Conservation (phyloP, 1,140 invertebrate species). For the Platyura marginata region DNA sequence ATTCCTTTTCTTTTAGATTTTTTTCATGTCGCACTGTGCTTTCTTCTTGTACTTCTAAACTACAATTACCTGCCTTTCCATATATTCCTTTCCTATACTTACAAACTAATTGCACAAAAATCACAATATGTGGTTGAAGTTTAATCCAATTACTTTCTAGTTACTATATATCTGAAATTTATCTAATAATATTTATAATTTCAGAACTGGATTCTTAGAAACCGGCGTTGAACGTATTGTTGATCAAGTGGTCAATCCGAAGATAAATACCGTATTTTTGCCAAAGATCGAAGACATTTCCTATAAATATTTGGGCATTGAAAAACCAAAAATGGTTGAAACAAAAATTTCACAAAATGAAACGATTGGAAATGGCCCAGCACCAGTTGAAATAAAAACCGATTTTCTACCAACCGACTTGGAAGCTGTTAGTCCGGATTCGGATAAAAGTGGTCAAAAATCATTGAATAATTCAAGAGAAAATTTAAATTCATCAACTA, state of each 20-base stretch:
- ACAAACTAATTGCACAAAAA: background rate
- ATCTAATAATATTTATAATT: constrained; percentile 11
- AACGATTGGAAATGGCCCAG: no score
- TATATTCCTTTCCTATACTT: background rate
- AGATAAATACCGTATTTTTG: constrained; percentile 69
- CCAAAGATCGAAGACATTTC: constrained; percentile 81
- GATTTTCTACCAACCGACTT: constrained; percentile 52
- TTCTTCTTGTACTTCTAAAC: no score
- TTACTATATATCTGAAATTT: no score
- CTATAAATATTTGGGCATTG: constrained; percentile 70
- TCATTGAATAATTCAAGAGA: constrained; percentile 15
- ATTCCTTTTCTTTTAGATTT: no score
- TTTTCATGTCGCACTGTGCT: no score
- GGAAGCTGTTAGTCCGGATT: constrained; percentile 60
- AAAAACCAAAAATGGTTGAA: constrained; percentile 28
- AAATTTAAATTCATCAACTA: constrained; percentile 8
- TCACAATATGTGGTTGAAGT: no score
- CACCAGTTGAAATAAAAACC: constrained; percentile 17
- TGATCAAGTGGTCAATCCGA: constrained; percentile 88
- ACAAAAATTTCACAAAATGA: background rate
- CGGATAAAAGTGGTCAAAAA: constrained; percentile 36
- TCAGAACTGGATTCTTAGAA: constrained; percentile 59
- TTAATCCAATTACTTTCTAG: no score
- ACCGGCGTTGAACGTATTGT: constrained; percentile 82
- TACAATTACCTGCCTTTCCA: no score